Evolutionary conservation across 92 coral and sea anemone genomes (phyloP), one percentile per base, ranked within the genome.

Genomic region (Heliopora coerulea): DNA sequence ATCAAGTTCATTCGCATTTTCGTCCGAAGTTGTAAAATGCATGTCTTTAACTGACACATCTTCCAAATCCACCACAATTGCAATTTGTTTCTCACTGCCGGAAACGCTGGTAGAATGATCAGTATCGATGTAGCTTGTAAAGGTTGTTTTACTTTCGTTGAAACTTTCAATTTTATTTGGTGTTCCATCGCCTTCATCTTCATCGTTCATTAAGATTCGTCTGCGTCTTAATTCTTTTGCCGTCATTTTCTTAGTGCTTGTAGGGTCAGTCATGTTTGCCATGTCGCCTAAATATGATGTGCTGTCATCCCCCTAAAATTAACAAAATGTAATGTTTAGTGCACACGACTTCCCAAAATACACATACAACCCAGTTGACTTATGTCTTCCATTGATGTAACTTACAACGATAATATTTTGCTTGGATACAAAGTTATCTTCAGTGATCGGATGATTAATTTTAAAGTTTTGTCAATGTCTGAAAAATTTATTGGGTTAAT

Each of bases 211-310:
- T 70, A 70, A 54, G 34, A 70, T 70, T 70, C 64, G 52, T 37
- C 77, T 70, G 4, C 77, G 77, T 35, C 77, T 57, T 34, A 62
- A 52, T 52, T 54, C 48, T 70, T 70, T 52, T 15, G 77, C 31
- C 28, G 37, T 32, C 50, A 24, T 70, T 28, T 70, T 54, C 34
- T 18, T 49, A 33, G 62, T 8, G 29, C 17, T 28, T 12, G 30
- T 52, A n/a, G n/a, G n/a, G 6, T 70, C 77, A n/a, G 56, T 26
- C 77, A 70, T 70, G 58, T 1, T 54, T 31, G 26, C 41, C 49
- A 46, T 15, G 52, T 46, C 52, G 7, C n/a, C n/a, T 46, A 8
- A 37, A 37, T n/a, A 37, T 37, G 42, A 5, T 4, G 12, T 12
- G 6, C 52, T 15, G n/a, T 6, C 7, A 6, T 46, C 10, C 52